phyloP scores from a whole-genome alignment of 2,888 invertebrate genomes.

The Carcina quercana region DNA sequence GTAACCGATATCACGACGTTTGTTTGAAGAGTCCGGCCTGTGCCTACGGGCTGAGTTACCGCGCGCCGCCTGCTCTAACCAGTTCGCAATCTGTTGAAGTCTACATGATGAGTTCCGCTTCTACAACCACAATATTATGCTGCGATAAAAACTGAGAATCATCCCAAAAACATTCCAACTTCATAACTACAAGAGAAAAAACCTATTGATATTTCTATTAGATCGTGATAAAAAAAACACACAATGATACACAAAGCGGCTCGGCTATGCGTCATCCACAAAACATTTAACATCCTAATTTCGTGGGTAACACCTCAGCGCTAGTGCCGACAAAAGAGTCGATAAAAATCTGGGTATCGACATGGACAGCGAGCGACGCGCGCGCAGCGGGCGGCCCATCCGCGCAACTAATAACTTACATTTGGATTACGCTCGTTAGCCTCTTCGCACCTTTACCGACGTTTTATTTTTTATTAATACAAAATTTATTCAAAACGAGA shows the following conservation, averaged over 20 bases:
- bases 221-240: conserved; percentile 26
- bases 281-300: conserved; percentile 70
- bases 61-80: too few relatives aligned
- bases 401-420: conserved; percentile 66
- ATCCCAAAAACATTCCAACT: conserved; percentile 13
- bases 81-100: too few relatives aligned
- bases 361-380: conserved; percentile 31
- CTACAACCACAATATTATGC: too few relatives aligned
- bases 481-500: conserved; percentile 64
- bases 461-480: conserved; percentile 64
- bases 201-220: conserved; percentile 63
- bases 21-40: too few relatives aligned
- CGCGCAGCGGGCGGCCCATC: conserved; percentile 55
- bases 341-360: conserved; percentile 62
- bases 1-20: too few relatives aligned
- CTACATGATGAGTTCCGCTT: too few relatives aligned
- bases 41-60: too few relatives aligned
- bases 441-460: conserved; percentile 69
- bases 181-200: conserved; percentile 35
- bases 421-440: conserved; percentile 71
- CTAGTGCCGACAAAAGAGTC: conserved; percentile 67
- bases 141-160: too few relatives aligned
- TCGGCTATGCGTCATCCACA: conserved; percentile 63
- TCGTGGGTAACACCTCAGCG: conserved; percentile 67
- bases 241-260: conserved; percentile 32